These are phyloP conservation scores for Mylabris sibirica DNA, from an alignment of 2,888 invertebrate species.

Conservation along the genomic window DNA sequence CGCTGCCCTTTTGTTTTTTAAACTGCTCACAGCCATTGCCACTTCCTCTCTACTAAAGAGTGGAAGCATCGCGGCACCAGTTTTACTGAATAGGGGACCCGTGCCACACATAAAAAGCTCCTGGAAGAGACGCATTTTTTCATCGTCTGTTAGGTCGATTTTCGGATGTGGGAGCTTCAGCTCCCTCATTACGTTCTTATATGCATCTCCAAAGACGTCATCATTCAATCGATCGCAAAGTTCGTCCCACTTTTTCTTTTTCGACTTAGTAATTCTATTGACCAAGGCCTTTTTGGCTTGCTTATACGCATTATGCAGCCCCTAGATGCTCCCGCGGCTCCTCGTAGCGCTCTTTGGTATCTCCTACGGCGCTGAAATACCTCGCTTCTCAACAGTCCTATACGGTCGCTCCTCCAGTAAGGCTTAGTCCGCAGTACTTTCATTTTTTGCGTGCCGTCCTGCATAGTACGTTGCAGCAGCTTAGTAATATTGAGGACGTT, in stretches of 20 bases:
- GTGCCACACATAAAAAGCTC: not conserved
- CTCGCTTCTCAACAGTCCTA: too few species aligned
- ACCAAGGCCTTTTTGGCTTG: not conserved
- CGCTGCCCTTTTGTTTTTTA: conserved; percentile 36
- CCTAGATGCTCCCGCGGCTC: too few species aligned
- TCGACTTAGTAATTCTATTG: not conserved
- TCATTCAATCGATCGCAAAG: not conserved
- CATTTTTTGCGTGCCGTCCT: too few species aligned
- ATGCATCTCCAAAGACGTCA: not conserved
- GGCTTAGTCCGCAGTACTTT: too few species aligned
- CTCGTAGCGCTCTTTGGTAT: too few species aligned
- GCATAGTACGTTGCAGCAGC: too few species aligned
- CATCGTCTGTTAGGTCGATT: not conserved
- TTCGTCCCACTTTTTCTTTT: not conserved
- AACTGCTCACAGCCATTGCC: conserved; percentile 20
- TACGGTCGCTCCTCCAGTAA: too few species aligned
- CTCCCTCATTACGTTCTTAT: not conserved
- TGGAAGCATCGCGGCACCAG: too few species aligned
- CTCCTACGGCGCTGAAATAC: too few species aligned
- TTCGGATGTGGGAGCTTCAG: not conserved
- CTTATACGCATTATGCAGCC: too few species aligned
- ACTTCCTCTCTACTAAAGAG: not conserved
- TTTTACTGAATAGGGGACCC: not conserved
- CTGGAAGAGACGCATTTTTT: not conserved
- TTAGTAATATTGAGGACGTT: too few species aligned